Conservation (phyloP, 2,888 invertebrate genomes). For the Megalurothrips usitatus region DNA sequence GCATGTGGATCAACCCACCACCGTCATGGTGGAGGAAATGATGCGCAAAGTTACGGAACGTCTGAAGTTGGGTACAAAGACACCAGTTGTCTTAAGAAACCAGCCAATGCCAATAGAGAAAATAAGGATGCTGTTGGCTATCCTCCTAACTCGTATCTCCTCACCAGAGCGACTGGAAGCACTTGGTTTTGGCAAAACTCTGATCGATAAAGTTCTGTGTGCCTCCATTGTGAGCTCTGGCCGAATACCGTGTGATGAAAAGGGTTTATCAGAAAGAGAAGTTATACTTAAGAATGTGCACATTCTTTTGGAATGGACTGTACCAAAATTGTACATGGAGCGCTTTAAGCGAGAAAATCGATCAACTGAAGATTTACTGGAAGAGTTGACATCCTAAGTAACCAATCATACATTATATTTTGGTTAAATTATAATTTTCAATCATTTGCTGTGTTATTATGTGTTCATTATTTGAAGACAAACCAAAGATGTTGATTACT, state of each 20-base stretch:
- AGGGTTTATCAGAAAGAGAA: constrained; percentile 55
- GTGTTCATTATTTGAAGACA: neutral
- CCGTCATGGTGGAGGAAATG: constrained; percentile 1
- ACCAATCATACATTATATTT: constrained; percentile 30
- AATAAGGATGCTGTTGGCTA: constrained; percentile 73
- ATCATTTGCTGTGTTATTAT: constrained; percentile 16
- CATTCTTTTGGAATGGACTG: constrained; percentile 73
- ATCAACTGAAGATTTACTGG: constrained; percentile 72
- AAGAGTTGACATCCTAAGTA: constrained; percentile 60
- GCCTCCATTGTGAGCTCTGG: constrained; percentile 74
- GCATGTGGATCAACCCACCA: neutral
- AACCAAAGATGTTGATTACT: constrained; percentile 18
- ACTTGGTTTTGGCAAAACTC: constrained; percentile 67
- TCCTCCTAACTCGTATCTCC: constrained; percentile 76
- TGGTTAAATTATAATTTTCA: constrained; percentile 8
- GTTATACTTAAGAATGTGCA: constrained; percentile 70
- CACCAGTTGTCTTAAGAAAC: constrained; percentile 33
- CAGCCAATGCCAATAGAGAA: constrained; percentile 64
- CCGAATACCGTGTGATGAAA: constrained; percentile 59
- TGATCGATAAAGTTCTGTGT: constrained; percentile 75
- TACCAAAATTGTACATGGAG: constrained; percentile 72
- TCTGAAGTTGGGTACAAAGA: neutral
- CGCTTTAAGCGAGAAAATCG: constrained; percentile 68
- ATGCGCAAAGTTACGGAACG: constrained; percentile 1
- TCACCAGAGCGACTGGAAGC: constrained; percentile 71